A percentile compares a stretch with the other conserved stretches of the same genome.
Conservation (phyloP, 37 sponge, comb jelly and placozoan genomes). For the Aplysina aerophoba region DNA sequence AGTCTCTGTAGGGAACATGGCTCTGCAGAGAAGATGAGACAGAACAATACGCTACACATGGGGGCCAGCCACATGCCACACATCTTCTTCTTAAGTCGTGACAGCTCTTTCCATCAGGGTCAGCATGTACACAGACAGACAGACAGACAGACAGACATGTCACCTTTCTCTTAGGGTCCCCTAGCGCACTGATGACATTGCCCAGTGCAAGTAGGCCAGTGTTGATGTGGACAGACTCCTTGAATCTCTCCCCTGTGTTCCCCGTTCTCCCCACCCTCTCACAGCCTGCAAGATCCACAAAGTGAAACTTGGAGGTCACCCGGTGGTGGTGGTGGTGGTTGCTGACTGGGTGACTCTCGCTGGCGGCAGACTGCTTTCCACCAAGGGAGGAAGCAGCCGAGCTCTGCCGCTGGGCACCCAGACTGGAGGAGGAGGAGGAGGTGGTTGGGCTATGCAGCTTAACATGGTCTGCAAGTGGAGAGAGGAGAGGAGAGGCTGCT, state of each 20-base stretch:
- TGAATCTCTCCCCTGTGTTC: conserved; percentile 77
- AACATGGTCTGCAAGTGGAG: no score
- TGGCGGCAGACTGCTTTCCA: not conserved
- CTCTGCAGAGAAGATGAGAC: not conserved
- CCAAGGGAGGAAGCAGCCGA: not conserved
- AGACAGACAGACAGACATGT: no score
- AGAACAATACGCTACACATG: not conserved
- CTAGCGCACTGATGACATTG: conserved; percentile 72
- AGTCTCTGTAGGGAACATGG: conserved; percentile 60
- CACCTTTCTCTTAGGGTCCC: conserved; percentile 40
- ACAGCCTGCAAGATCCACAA: conserved; percentile 85
- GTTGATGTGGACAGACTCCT: conserved; percentile 79
- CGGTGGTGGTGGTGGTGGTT: not conserved
- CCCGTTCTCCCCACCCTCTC: conserved; percentile 63
- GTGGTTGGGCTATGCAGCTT: conserved; percentile 38
- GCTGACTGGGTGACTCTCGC: not conserved
- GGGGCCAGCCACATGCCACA: not conserved
- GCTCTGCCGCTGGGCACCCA: conserved; percentile 33
- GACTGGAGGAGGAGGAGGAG: conserved; percentile 72
- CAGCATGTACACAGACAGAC: no score
- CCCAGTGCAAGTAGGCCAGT: conserved; percentile 68
- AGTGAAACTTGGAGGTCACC: conserved; percentile 71
- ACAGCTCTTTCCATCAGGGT: not conserved
- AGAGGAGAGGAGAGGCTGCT: no score
- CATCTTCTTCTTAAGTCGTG: not conserved